Evolutionary conservation across 1,140 invertebrate genomes (phyloP), one percentile per base, ranked within the genome.

Genomic region (Conus ventricosus): DNA sequence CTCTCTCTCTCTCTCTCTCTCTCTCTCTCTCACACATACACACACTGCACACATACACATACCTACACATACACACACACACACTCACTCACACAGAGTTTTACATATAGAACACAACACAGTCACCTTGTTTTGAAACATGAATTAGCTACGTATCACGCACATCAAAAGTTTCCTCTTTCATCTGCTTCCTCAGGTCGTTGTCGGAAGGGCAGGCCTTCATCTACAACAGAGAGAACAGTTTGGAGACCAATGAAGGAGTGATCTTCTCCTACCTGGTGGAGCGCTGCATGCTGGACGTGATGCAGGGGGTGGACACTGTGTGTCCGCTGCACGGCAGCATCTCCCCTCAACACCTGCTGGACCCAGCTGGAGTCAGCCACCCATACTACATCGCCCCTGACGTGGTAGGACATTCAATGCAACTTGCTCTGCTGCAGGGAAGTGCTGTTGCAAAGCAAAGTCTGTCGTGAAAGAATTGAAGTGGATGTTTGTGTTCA

Each of bases 271-370:
- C 91, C 78, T 97, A 96, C 91, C 97, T 98, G 96, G 97, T 99
- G 5, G 99, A 99, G 95, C 98, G 99, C 94, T 99, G 98, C 94
- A 99, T 99, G 92, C 95, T 99, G 78, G 97, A 97, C 0, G 98
- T 97, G 0, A 96, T 96, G 80, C 96, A 96, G 92, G 95, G 95
- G 13, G 96, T 98, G 80, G 89, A 94, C 91, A 91, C 93, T 57
- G 90, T 92, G 51, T 95, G 94, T 89, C 92, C 92, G 7, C 55
- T 90, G 6, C 94, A 94, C 88, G 93, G 92, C 11, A 92, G 93
- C 76, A 88, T 94, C n/a, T 93, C 93, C 3, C 94, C 93, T 2
- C 88, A 90, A 23, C 92, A 90, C 60, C 91, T 93, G 82, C 89
- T 92, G 53, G 90, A 89, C n/a, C 25, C 88, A 6, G 95, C 96